These are phyloP conservation scores for Simalia tracyae DNA, from an alignment of 2,797 vertebrate species.

Conservation along the genomic window DNA sequence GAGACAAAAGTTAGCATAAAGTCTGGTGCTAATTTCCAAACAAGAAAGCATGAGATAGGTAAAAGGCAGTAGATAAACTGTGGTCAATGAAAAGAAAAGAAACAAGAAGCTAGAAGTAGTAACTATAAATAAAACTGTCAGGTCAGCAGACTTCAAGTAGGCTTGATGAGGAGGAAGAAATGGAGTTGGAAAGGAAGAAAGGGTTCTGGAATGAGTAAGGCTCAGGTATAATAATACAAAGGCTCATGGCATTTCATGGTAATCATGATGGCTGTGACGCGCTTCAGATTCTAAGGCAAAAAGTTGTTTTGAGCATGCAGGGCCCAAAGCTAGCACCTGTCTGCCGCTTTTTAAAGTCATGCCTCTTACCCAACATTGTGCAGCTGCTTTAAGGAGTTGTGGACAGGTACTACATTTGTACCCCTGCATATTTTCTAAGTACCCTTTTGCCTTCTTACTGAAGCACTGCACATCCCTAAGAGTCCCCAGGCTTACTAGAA, in stretches of 20 bases:
- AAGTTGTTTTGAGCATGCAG: neutral
- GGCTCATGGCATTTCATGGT: neutral
- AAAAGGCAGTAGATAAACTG: neutral
- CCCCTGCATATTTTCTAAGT: neutral
- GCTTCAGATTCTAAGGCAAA: neutral
- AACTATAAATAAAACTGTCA: neutral
- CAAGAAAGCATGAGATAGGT: neutral
- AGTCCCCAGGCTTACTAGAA: neutral
- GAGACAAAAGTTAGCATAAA: neutral
- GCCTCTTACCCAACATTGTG: neutral
- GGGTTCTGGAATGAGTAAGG: neutral
- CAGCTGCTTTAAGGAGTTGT: neutral
- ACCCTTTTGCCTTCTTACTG: neutral
- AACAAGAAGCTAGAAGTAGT: neutral
- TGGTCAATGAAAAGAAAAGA: neutral
- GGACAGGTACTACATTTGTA: neutral
- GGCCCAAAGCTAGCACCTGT: neutral
- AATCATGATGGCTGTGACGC: neutral
- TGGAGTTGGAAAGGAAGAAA: neutral
- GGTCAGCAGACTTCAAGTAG: neutral
- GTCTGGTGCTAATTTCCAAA: neutral
- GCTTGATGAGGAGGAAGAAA: neutral
- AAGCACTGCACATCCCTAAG: neutral
- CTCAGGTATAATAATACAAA: neutral
- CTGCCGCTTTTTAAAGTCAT: neutral